A percentile compares a stretch with the other conserved stretches of the same genome.
Conservation (phyloP, 2,888 invertebrate genomes). For the Uropetala carovei region DNA sequence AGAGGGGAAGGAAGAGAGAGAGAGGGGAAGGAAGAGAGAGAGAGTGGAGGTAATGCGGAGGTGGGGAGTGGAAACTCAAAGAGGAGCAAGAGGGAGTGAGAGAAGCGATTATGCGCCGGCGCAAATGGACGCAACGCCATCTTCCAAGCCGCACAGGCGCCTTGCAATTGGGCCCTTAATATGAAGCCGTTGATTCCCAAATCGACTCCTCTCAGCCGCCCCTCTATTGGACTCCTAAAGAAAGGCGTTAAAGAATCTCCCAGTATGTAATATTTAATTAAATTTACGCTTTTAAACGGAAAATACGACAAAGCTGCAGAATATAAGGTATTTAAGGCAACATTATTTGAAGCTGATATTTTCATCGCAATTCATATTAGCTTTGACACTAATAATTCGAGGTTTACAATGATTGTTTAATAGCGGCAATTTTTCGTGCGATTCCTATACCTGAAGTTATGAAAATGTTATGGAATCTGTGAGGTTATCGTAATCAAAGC, state of each 20-base stretch:
- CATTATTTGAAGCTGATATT: too few species aligned
- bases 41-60: slow-evolving; percentile 6
- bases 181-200: slow-evolving; percentile 52
- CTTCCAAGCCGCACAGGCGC: slow-evolving; percentile 55
- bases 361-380: too few species aligned
- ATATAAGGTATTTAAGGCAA: too few species aligned
- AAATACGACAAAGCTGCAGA: neutral
- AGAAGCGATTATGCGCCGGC: slow-evolving; percentile 60
- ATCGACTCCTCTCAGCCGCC: slow-evolving; percentile 44
- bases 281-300: neutral
- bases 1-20: slow-evolving; percentile 31
- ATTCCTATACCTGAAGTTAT: too few species aligned
- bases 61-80: neutral
- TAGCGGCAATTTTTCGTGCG: too few species aligned
- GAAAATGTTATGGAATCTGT: too few species aligned
- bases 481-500: too few species aligned
- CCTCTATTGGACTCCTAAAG: neutral
- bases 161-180: slow-evolving; percentile 43
- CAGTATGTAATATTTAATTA: neutral
- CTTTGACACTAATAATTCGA: too few species aligned
- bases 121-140: slow-evolving; percentile 62
- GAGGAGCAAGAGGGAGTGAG: slow-evolving; percentile 25
- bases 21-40: neutral
- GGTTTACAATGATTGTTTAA: too few species aligned
- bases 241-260: neutral